These are phyloP conservation scores for Callyntrura sp. DNA, from an alignment of 2,888 invertebrate genomes.

Conservation along the genomic window DNA sequence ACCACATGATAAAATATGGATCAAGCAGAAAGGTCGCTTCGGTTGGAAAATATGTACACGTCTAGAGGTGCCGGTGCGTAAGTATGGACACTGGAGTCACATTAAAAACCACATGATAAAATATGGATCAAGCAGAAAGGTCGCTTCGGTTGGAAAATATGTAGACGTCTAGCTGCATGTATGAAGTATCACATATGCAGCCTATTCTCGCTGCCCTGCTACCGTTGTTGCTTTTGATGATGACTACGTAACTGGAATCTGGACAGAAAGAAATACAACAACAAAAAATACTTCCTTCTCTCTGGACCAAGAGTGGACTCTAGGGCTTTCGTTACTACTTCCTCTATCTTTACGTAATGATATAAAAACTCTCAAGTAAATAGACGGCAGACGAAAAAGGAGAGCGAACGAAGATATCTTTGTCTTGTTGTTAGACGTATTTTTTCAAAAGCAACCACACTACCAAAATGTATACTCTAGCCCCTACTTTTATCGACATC, in stretches of 20 bases:
- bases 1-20: conserved; percentile 79
- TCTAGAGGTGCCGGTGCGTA: conserved; percentile 19
- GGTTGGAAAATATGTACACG: conserved; percentile 2
- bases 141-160: conserved; percentile 31
- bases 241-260: conserved; percentile 16
- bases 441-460: conserved; percentile 21
- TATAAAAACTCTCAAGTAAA: conserved; percentile 55
- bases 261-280: conserved; percentile 18
- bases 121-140: conserved; percentile 75
- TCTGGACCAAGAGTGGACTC: conserved; percentile 65
- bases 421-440: conserved; percentile 35
- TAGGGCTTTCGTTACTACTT: conserved; percentile 45
- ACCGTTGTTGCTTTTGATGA: neutral
- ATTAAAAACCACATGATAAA: conserved; percentile 79
- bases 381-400: conserved; percentile 25
- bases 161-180: neutral
- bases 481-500: conserved; percentile 3
- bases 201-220: neutral
- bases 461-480: neutral
- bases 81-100: conserved; percentile 77
- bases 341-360: conserved; percentile 50
- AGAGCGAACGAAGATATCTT: conserved; percentile 43
- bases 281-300: conserved; percentile 38
- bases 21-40: conserved; percentile 56
- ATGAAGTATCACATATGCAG: neutral